Evolutionary conservation across 2,797 vertebrate genomes (phyloP).

Genomic region (Rhinophrynus dorsalis): DNA sequence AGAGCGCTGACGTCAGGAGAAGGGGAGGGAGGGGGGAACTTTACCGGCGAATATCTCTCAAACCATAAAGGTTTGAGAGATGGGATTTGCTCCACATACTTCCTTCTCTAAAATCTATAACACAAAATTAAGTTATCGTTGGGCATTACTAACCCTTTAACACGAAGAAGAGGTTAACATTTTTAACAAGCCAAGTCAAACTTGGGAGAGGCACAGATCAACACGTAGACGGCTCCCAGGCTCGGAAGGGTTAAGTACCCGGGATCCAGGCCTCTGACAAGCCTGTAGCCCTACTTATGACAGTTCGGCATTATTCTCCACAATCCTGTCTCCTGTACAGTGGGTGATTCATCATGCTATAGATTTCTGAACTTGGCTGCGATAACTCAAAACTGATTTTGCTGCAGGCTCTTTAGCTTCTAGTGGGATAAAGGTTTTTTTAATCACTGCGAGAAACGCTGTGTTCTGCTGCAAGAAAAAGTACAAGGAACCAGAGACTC

Average conservation of each 20-base stretch:
- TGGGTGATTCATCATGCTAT: conserved; percentile 44
- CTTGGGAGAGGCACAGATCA: no score
- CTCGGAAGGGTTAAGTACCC: conserved; percentile 15
- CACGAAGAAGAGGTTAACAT: no score
- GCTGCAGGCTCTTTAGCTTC: conserved; percentile 35
- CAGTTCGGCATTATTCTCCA: conserved; percentile 32
- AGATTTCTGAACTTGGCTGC: conserved; percentile 28
- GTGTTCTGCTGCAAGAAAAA: conserved; percentile 13
- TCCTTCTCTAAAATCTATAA: no score
- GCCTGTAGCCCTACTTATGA: conserved; percentile 3
- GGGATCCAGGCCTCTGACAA: conserved; percentile 3
- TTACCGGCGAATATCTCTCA: no score
- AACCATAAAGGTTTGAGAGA: no score
- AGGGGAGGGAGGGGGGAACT: no score
- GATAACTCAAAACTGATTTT: conserved; percentile 30
- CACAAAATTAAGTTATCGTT: no score
- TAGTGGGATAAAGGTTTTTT: conserved; percentile 11
- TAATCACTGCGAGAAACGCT: neutral
- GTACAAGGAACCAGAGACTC: neutral
- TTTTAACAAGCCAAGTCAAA: no score
- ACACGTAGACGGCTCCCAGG: neutral
- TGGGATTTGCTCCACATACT: no score
- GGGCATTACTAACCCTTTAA: no score
- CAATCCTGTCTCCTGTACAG: conserved; percentile 34
- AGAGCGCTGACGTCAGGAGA: no score